Evolutionary conservation across 1,140 invertebrate genomes (phyloP), one percentile per base, ranked within the genome.

Genomic region (Wiebesia pumilae): DNA sequence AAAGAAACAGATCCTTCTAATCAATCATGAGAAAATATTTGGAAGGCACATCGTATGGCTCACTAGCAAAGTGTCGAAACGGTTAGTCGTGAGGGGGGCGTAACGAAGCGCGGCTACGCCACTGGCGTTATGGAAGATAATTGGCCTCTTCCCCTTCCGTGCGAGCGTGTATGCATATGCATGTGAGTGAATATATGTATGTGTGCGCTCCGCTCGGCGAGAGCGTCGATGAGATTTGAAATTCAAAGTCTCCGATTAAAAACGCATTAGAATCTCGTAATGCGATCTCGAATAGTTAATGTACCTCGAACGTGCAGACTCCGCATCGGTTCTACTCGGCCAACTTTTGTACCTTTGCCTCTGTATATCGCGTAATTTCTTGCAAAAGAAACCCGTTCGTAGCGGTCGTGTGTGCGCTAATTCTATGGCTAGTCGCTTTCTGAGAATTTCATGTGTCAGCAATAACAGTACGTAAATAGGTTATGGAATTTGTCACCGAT

Each of bases 161-260:
- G 54, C 69, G 30, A 54, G 33, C 35, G 27, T 30, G 75, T 16
- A 24, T 79, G 58, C 14, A 54, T 62, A 4, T 35, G 9, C 43
- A 14, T 16, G 54, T 27, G 43, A 54, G 10, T 40, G 27, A 19
- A 62, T 3, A 27, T 79, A 40, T 6, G 73, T 35, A 4, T 40
- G 19, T 43, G 27, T 30, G 54, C 14, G 84, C 81, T 83, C 62
- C 85, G 79, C 30, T 67, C 43, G 54, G 80, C 51, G 69, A 75
- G 79, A 65, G 33, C 89, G 88, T 88, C 91, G 89, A 91, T 90
- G 90, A 88, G 86, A 93, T 93, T 93, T 92, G 90, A 93, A 93
- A 91, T 93, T 93, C 91, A 93, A 93, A 93, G 89, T 91, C 88
- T 87, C 87, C 91, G 91, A 93, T 93, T 93, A 93, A 93, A 93